These are phyloP conservation scores for Habropoda laboriosa DNA, from an alignment of 1,140 invertebrate genomes.

Conservation along the genomic window DNA sequence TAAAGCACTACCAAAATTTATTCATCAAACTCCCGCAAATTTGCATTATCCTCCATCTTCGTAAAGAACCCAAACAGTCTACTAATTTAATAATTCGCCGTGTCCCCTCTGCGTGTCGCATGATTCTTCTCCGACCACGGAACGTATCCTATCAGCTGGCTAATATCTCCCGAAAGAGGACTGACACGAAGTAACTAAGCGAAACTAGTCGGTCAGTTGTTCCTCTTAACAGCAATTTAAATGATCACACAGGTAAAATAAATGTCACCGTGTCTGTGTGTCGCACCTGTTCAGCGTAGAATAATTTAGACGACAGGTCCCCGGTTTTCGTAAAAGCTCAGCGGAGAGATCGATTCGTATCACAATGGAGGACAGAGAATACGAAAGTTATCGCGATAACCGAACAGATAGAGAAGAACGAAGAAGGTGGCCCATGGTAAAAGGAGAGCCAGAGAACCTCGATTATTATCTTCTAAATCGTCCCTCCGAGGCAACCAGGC, in stretches of 20 bases:
- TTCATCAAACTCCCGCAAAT: too few species aligned
- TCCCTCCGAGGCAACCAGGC: conserved; percentile 49
- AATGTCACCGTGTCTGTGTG: conserved; percentile 15
- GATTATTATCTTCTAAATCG: conserved; percentile 52
- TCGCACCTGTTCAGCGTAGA: conserved; percentile 38
- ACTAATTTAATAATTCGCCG: too few species aligned
- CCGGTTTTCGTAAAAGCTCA: conserved; percentile 24
- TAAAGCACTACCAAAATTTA: too few species aligned
- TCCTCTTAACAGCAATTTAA: neutral
- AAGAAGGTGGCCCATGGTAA: neutral
- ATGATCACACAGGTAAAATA: conserved; percentile 9
- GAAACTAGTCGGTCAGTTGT: too few species aligned
- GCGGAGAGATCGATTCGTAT: neutral
- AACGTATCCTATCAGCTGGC: too few species aligned
- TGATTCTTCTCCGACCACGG: too few species aligned
- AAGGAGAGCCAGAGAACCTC: neutral
- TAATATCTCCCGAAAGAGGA: too few species aligned
- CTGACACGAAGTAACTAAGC: too few species aligned
- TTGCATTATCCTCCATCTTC: too few species aligned
- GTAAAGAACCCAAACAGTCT: too few species aligned
- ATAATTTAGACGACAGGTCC: conserved; percentile 36
- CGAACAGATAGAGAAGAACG: conserved; percentile 15
- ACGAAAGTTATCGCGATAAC: conserved; percentile 56
- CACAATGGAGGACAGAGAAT: neutral
- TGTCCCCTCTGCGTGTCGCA: too few species aligned